Evolutionary conservation across 1,140 invertebrate species (phyloP), one percentile per base, ranked within the genome.

Genomic region (Drosophila lacteicornis): DNA sequence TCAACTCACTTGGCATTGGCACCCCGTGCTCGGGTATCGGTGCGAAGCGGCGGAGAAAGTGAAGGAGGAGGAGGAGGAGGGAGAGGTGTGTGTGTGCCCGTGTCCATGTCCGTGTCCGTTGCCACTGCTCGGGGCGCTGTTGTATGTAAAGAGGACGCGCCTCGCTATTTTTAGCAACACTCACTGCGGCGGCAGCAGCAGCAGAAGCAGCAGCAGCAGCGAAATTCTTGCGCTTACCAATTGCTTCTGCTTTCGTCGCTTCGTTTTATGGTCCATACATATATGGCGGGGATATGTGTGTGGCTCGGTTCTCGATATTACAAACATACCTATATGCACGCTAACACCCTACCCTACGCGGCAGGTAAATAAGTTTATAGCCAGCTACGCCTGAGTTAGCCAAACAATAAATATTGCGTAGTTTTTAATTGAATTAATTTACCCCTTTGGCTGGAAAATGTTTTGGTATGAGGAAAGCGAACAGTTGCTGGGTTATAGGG

Each of bases 121-220:
- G 62, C 25, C 46, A 66, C 38, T 71, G 67, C 69, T 73, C 67
- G 46, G 67, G 67, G 70, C 70, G 67, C 60, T 69, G 74, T 77
- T 83, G 71, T 83, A 80, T 87, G 80, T 77, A 88, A 88, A 88
- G 83, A 80, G 80, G 71, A 83, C 71, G 84, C 67, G 67, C 53
- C 73, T 47, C 57, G 62, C 80, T 87, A 87, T 87, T 88, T 88
- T 70, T 87, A 87, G 84, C 68, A 71, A 73, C 80, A 88, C 80
- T 87, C 83, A 66, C 76, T 55, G 63, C 50, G 75, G 50, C 66
- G 46, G 62, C 13, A 56, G 62, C 8, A 56, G 53, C 51, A 57
- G 61, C 61, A 57, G 65, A 2, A 22, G 22, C 2, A 22, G 61
- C 13, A 56, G 53, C 66, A 57, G 61, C 61, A 57, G 65, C 75